Conservation (phyloP, 2,888 invertebrate genomes). For the Cryptophagus acutangulus region DNA sequence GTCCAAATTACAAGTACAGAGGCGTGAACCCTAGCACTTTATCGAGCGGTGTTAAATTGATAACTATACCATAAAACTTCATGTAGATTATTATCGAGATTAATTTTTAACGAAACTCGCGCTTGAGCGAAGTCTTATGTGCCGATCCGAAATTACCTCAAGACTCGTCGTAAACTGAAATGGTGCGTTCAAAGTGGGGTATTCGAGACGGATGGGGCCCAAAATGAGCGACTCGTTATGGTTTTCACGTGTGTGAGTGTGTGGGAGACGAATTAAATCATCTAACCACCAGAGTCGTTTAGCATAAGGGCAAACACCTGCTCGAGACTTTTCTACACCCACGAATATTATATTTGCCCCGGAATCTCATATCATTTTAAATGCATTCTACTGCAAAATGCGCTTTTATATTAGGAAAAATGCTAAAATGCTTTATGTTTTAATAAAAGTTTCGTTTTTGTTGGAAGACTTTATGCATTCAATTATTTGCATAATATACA, state of each 20-base stretch:
- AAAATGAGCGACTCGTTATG: slow-evolving; percentile 7
- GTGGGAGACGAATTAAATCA: slow-evolving; percentile 7
- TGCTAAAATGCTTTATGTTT: no score
- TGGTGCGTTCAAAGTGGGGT: slow-evolving; percentile 13
- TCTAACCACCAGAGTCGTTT: no score
- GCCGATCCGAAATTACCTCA: slow-evolving; percentile 11
- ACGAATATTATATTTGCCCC: no score
- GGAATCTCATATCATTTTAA: no score
- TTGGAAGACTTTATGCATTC: no score
- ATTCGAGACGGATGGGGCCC: slow-evolving; percentile 5
- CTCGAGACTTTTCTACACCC: no score
- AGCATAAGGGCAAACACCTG: no score
- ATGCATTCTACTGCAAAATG: no score
- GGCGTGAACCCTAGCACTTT: slow-evolving; percentile 6
- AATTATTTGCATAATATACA: no score
- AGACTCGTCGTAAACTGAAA: slow-evolving; percentile 14
- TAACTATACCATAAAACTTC: slow-evolving; percentile 6
- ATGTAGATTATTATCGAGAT: slow-evolving; percentile 5
- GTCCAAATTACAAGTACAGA: slow-evolving; percentile 6
- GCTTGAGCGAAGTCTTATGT: background rate
- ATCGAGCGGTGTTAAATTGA: slow-evolving; percentile 14
- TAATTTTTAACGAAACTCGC: slow-evolving; percentile 7
- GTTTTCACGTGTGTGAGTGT: slow-evolving; percentile 5
- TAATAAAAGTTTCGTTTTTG: no score
- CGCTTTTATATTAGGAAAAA: no score